phyloP scores from a whole-genome alignment of 2,797 vertebrate genomes.

The Paramormyrops hopkinsi region DNA sequence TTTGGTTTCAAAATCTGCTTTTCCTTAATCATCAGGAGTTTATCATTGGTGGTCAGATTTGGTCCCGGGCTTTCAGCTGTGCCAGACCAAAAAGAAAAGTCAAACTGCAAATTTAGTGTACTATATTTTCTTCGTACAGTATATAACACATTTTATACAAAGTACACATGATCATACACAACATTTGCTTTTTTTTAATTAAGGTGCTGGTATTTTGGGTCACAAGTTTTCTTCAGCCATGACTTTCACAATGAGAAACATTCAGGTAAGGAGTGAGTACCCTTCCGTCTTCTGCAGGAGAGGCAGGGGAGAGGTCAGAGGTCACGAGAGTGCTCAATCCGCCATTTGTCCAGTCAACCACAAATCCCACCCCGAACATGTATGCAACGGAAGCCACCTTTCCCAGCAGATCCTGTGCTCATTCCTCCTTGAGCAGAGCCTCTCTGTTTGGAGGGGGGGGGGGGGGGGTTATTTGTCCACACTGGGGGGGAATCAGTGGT shows the following conservation, averaged over 20 bases:
- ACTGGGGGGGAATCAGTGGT: not conserved
- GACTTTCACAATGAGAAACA: conserved; percentile 53
- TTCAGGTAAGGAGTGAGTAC: conserved; percentile 59
- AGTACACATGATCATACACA: conserved; percentile 61
- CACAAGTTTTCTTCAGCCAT: conserved; percentile 39
- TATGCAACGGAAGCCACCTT: not conserved
- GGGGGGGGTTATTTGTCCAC: not conserved
- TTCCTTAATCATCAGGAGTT: conserved; percentile 15
- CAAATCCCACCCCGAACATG: conserved; percentile 27
- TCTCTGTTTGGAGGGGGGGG: not conserved
- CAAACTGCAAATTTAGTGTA: conserved; percentile 65
- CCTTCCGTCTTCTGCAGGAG: conserved; percentile 41
- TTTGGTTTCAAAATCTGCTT: not conserved
- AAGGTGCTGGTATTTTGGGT: conserved; percentile 70
- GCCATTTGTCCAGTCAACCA: conserved; percentile 28
- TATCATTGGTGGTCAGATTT: conserved; percentile 3
- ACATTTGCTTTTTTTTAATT: conserved; percentile 54
- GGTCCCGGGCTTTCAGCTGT: conserved; percentile 28
- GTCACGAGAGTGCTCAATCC: conserved; percentile 27
- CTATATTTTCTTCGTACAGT: conserved; percentile 62
- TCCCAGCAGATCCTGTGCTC: not conserved
- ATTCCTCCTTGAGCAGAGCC: not conserved
- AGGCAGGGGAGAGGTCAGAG: conserved; percentile 18
- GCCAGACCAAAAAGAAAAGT: conserved; percentile 45
- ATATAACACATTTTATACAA: conserved; percentile 65